Base-by-base conservation (phyloP, 2,888 invertebrate species). In the Acronicta leporina region DNA sequence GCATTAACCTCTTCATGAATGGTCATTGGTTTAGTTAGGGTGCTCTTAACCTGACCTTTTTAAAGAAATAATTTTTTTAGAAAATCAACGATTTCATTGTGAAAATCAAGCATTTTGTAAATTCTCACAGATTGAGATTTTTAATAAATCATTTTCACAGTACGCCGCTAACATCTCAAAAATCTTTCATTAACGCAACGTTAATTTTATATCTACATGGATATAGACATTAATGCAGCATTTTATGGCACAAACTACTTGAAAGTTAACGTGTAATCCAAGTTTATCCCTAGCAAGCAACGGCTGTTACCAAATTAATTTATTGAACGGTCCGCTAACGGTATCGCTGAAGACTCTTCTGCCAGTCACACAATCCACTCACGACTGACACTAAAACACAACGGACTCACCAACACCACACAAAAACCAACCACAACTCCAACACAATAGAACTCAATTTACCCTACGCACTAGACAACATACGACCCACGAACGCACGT, bases 261-360 rank as follows among this genome's bases (percentile, higher is more conserved):
- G 46, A 60, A 64, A 61, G 57, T 66, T 63, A 72, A 65, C 54
- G 25, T 56, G 64, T 67, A 63, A 73, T 72, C 68, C 60, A 75
- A 80, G 68, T 75, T 73, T 80, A 78, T 74, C 71, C 78, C 74
- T 63, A 56, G 69, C 73, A 59, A 74, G 69, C 70, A 56, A 71
- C 70, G 66, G 68, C 74, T 80, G 77, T 81, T 87, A 87, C 86
- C 81, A 86, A 92, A 92, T 92, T 90, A 92, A 91, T 93, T 90
- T 90, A 89, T 88, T 84, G 88, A 91, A 90, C 92, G 87, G 89
- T 87, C 83, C 80, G 63, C 81, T 92, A 93, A 92, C 93, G 93
- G 93, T 88, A 85, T 72, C 68, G 76, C 88, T 90, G 88, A 92
- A 92, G 91, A 88, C 88, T 92, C 91, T 90, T 91, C 90, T 89